Evolutionary conservation across 2,797 vertebrate species (phyloP).

Genomic region (Urocyon cinereoargenteus): DNA sequence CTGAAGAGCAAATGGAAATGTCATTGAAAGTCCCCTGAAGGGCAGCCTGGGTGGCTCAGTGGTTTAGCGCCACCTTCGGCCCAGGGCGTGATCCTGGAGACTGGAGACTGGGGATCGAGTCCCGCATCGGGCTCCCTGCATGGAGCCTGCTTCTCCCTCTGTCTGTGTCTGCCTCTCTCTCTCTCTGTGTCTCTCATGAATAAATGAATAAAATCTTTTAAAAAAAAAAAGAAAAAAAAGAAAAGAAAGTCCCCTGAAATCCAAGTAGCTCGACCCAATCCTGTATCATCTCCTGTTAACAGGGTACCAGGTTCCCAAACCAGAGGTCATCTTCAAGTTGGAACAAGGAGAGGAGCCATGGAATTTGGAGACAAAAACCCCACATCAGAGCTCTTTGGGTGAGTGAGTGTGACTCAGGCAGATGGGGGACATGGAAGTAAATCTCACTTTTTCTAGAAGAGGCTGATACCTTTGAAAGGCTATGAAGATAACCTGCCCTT

Average conservation of each 20-base stretch:
- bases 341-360: slow-evolving; percentile 65
- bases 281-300: slow-evolving; percentile 34
- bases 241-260: neutral
- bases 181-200: no score
- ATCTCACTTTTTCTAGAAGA: slow-evolving; percentile 8
- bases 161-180: no score
- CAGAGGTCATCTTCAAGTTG: slow-evolving; percentile 64
- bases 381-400: slow-evolving; percentile 55
- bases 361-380: neutral
- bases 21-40: neutral
- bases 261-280: neutral
- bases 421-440: neutral
- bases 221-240: no score
- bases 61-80: no score
- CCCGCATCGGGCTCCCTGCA: no score
- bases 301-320: slow-evolving; percentile 69
- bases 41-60: no score
- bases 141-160: no score
- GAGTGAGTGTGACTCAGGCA: neutral
- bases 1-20: neutral
- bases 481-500: neutral
- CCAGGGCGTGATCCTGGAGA: no score
- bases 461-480: neutral
- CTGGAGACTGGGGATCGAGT: no score
- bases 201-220: no score